Conservation (phyloP, 2,888 invertebrate species). For the Carterocephalus palaemon region DNA sequence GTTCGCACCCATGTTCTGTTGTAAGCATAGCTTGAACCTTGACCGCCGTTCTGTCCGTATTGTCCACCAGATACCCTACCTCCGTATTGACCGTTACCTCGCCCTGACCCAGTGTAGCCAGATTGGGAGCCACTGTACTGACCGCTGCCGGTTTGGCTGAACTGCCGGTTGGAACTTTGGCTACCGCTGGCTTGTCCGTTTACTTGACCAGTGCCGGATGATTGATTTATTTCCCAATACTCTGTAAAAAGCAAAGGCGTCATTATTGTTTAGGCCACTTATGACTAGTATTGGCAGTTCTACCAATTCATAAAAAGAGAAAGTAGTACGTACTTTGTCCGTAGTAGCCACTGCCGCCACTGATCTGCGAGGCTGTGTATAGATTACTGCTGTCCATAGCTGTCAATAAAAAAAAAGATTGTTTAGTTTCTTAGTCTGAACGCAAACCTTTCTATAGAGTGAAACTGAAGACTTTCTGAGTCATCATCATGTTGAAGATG, state of each 20-base stretch:
- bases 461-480: no score
- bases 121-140: constrained; percentile 13
- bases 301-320: background rate
- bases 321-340: constrained; percentile 53
- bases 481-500: no score
- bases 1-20: constrained; percentile 49
- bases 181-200: constrained; percentile 25
- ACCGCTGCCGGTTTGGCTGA: constrained; percentile 31
- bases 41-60: constrained; percentile 29
- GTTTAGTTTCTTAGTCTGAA: no score
- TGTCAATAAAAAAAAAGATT: constrained; percentile 40
- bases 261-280: no score
- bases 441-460: no score
- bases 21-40: constrained; percentile 40
- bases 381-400: constrained; percentile 57
- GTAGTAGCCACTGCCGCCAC: constrained; percentile 53
- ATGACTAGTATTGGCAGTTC: no score
- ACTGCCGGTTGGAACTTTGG: constrained; percentile 37
- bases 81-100: constrained; percentile 23
- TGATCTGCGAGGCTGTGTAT: constrained; percentile 49
- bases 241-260: constrained; percentile 35
- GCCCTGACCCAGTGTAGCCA: constrained; percentile 4
- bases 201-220: constrained; percentile 27
- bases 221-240: constrained; percentile 34
- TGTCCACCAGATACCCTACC: constrained; percentile 30